Base-by-base conservation (phyloP, 2,888 invertebrate genomes). In the Volucella zonaria region DNA sequence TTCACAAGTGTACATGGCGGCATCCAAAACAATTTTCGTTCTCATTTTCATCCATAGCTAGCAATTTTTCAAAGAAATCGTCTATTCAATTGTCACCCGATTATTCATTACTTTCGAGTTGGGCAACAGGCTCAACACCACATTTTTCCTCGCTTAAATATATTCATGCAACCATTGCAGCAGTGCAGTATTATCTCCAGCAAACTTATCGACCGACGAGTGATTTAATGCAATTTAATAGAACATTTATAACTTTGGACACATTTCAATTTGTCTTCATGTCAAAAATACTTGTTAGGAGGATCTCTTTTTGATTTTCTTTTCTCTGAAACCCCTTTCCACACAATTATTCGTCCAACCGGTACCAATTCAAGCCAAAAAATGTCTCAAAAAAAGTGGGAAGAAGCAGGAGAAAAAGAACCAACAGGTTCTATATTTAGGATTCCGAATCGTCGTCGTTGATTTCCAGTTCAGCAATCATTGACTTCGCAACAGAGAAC, bases 191-290 rank as follows among this genome's bases (percentile, higher is more conserved):
- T 4, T 31, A 49, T 49, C 38, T 45, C n/a, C 62, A 49, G 51
- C 38, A 54, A 66, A 66, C 47, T 31, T 79, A 74, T 85, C 64
- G 80, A 87, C 67, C 77, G 56, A 67, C 45, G 66, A 81, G 62
- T 85, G 86, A 87, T 87, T 85, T 87, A 87, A 81, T 78, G 81
- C 78, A 81, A 67, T 85, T 87, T 85, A 87, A 87, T 81, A 81
- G 78, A 71, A 81, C 71, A 85, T 87, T 87, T 85, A 87, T 85
- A 81, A 81, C 78, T 77, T 66, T 74, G 38, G 86, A 85, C 86
- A 85, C 70, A 87, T 85, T 87, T 87, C 85, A 87, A 87, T 87
- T 87, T 87, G 83, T 83, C 70, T 75, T 78, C 79, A 54, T 83
- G 74, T 82, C 82, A 78, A 78, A 77, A 74, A 74, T 82, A 52